Evolutionary conservation across 2,797 vertebrate genomes (phyloP).

Genomic region (Micropoecilia bifurca): DNA sequence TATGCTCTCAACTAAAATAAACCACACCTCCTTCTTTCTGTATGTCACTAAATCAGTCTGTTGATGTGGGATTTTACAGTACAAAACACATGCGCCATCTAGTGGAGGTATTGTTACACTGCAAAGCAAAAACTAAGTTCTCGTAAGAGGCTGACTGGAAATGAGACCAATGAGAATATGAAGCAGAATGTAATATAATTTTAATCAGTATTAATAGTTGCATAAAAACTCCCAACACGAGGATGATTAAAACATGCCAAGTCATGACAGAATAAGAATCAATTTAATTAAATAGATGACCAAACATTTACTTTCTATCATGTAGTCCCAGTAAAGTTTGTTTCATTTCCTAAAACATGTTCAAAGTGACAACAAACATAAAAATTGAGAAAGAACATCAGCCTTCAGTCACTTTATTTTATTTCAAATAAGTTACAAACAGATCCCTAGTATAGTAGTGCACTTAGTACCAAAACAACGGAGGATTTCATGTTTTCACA

Average conservation of each 20-base stretch:
- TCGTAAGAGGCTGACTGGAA: background rate
- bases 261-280: slow-evolving; percentile 60
- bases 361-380: slow-evolving; percentile 58
- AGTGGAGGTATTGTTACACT: slow-evolving; percentile 47
- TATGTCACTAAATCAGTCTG: background rate
- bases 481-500: slow-evolving; percentile 84
- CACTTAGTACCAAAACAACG: slow-evolving; percentile 91
- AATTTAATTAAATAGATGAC: slow-evolving; percentile 43
- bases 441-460: slow-evolving; percentile 85
- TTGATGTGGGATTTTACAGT: background rate
- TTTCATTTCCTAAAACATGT: slow-evolving; percentile 27
- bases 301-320: slow-evolving; percentile 38
- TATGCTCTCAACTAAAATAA: slow-evolving; percentile 35
- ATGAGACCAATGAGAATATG: slow-evolving; percentile 12
- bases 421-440: slow-evolving; percentile 86
- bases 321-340: slow-evolving; percentile 41
- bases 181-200: slow-evolving; percentile 88
- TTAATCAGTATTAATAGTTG: slow-evolving; percentile 93
- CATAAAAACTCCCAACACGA: slow-evolving; percentile 84
- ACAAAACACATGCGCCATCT: slow-evolving; percentile 49
- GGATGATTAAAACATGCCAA: slow-evolving; percentile 82
- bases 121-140: slow-evolving; percentile 7
- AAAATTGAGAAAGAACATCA: slow-evolving; percentile 81
- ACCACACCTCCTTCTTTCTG: slow-evolving; percentile 48
- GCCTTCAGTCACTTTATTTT: slow-evolving; percentile 71